Evolutionary conservation across 1,140 invertebrate genomes (phyloP).

Genomic region (Helicoverpa armigera): DNA sequence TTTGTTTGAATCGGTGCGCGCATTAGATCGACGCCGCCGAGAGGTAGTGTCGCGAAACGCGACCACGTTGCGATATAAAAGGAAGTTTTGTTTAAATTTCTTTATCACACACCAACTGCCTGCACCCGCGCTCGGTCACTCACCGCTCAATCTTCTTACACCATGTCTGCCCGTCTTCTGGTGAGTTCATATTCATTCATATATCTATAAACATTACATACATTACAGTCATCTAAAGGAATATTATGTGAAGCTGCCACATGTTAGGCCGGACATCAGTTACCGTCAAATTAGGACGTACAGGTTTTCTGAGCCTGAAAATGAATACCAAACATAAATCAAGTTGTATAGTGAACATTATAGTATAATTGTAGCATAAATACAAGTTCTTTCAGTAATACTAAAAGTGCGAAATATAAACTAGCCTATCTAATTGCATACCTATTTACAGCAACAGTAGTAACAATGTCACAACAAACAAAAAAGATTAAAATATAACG

Average conservation of each 20-base stretch:
- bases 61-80: constrained; percentile 85
- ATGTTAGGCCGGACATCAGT: constrained; percentile 15
- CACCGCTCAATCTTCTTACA: constrained; percentile 56
- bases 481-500: constrained; percentile 8
- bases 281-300: neutral
- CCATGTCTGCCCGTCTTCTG: constrained; percentile 77
- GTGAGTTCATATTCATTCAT: constrained; percentile 65
- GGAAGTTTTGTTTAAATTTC: constrained; percentile 84
- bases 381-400: neutral
- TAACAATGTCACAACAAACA: constrained; percentile 27
- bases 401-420: neutral
- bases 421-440: neutral
- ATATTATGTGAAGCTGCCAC: neutral
- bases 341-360: neutral
- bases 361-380: neutral
- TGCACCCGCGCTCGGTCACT: constrained; percentile 69
- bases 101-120: constrained; percentile 80
- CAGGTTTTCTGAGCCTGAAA: neutral
- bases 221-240: neutral
- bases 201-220: constrained; percentile 12
- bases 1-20: neutral
- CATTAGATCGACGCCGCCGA: constrained; percentile 67
- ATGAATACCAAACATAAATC: neutral
- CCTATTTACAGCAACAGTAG: constrained; percentile 7
- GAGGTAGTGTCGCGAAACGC: constrained; percentile 83